Percentiles rank a stretch among this genome's conserved stretches.
These are phyloP conservation scores for Scytalopus superciliaris DNA, from an alignment of 2,113 vertebrate genomes.

Conservation along the genomic window DNA sequence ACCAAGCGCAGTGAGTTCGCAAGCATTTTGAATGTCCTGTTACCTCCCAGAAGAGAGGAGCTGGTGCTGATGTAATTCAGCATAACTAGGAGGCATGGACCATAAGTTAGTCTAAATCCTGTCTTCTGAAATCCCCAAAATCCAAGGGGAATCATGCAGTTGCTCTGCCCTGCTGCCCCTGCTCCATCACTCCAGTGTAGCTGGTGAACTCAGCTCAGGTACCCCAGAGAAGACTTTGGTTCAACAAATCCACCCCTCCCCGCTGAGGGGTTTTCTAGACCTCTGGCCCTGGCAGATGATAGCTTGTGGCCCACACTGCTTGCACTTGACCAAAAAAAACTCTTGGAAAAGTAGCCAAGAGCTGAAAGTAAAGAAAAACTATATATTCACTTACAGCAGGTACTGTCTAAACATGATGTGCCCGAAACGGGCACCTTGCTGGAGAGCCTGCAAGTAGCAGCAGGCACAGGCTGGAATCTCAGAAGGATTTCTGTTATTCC, in stretches of 20 bases:
- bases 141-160: background rate
- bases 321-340: background rate
- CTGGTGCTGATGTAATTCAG: background rate
- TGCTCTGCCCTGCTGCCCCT: fast-evolving
- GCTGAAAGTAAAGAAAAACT: background rate
- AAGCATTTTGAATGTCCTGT: background rate
- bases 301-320: background rate
- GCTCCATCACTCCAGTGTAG: background rate
- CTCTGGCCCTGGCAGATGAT: background rate
- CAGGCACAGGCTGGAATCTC: background rate
- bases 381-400: fast-evolving
- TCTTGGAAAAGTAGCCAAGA: background rate
- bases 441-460: background rate
- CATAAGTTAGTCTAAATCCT: fast-evolving
- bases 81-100: background rate
- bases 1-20: fast-evolving
- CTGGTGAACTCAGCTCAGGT: background rate
- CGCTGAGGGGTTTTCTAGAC: background rate
- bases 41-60: background rate
- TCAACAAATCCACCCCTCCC: background rate
- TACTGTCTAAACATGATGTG: background rate
- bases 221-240: background rate
- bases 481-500: background rate
- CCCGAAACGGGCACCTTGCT: background rate
- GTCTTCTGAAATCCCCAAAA: background rate